Percentiles rank a stretch among this genome's conserved stretches.
phyloP scores from a whole-genome alignment of 2,797 vertebrate species.

The Sphaeramia orbicularis region DNA sequence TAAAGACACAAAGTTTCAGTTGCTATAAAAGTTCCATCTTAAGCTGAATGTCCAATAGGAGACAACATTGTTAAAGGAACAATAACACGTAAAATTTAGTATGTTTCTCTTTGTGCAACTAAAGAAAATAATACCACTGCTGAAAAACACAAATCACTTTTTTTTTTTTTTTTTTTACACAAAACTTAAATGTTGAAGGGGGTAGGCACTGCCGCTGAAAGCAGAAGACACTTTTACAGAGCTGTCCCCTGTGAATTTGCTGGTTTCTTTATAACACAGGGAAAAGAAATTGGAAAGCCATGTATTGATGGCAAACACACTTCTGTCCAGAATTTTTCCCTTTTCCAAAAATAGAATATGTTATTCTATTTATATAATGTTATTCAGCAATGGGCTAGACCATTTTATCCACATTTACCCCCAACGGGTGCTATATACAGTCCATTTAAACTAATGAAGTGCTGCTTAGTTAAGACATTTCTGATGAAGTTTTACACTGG shows the following conservation, averaged over 20 bases:
- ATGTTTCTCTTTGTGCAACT: not conserved
- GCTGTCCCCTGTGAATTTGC: conserved; percentile 63
- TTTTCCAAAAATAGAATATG: conserved; percentile 11
- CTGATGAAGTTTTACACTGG: too few species aligned
- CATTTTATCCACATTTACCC: not conserved
- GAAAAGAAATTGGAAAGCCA: conserved; percentile 46
- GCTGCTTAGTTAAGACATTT: too few species aligned
- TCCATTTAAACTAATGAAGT: too few species aligned
- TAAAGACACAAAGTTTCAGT: not conserved
- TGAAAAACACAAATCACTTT: not conserved
- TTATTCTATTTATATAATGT: not conserved
- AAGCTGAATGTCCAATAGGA: not conserved
- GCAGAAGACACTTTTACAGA: conserved; percentile 38
- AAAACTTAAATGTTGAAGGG: conserved; percentile 1
- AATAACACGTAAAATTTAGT: not conserved
- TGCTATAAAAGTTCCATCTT: not conserved
- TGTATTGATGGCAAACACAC: conserved; percentile 26
- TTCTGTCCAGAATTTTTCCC: conserved; percentile 1
- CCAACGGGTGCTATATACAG: too few species aligned
- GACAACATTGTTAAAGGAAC: not conserved
- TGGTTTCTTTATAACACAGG: conserved; percentile 57
- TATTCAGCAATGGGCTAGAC: conserved; percentile 8
- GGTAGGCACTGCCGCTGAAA: conserved; percentile 6
- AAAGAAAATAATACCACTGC: conserved; percentile 1
- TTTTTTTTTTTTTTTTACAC: not conserved